Evolutionary conservation across 2,797 vertebrate species (phyloP).

Genomic region (Rhabdophis nuchalis): DNA sequence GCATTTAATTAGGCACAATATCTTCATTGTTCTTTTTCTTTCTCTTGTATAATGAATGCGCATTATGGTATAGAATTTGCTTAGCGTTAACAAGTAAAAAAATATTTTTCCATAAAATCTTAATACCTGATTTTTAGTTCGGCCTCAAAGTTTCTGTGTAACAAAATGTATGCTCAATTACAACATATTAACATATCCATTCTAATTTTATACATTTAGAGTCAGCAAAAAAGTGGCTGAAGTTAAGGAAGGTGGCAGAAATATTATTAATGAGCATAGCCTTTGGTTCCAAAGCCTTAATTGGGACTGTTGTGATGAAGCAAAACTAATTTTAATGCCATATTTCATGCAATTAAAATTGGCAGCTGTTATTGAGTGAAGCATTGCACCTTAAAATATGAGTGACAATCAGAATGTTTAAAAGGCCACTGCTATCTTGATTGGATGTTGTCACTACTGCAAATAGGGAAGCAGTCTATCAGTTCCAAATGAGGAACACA

Average conservation of each 20-base stretch:
- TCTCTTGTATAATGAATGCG: constrained; percentile 48
- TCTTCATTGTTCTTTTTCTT: constrained; percentile 71
- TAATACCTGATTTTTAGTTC: constrained; percentile 27
- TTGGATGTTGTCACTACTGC: background rate
- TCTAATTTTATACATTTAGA: background rate
- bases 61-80: constrained; percentile 58
- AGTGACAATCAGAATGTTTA: background rate
- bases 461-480: background rate
- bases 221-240: background rate
- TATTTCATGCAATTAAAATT: background rate
- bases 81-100: constrained; percentile 40
- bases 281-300: background rate
- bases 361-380: background rate
- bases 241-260: constrained; percentile 1
- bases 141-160: background rate
- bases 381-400: background rate
- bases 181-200: background rate
- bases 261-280: background rate
- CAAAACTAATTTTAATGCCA: background rate
- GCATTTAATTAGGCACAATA: constrained; percentile 79
- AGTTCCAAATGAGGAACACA: background rate
- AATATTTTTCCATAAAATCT: background rate
- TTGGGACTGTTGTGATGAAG: background rate
- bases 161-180: background rate
- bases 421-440: background rate